phyloP scores from a whole-genome alignment of 2,888 invertebrate species.

The Eupeodes latifasciatus region DNA sequence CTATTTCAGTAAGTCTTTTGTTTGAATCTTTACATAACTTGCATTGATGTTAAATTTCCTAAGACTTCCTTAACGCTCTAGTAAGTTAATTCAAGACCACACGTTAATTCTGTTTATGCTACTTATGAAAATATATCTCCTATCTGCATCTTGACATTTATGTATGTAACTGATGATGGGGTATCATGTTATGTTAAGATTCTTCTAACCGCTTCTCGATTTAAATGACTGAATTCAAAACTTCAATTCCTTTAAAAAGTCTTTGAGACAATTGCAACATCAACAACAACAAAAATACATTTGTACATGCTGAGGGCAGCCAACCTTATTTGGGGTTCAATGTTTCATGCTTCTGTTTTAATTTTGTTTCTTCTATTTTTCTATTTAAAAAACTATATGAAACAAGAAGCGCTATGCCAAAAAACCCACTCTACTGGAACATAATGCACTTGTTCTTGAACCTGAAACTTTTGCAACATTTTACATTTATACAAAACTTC shows the following conservation, averaged over 20 bases:
- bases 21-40: background rate
- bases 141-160: conserved; percentile 11
- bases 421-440: conserved; percentile 68
- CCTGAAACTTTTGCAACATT: conserved; percentile 68
- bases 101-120: background rate
- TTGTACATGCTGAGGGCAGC: background rate
- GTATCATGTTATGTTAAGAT: conserved; percentile 25
- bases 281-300: conserved; percentile 37
- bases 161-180: background rate
- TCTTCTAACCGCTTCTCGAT: conserved; percentile 56
- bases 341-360: conserved; percentile 15
- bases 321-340: conserved; percentile 35
- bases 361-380: background rate
- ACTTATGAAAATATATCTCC: too few species aligned
- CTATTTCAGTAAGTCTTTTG: conserved; percentile 19
- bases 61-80: conserved; percentile 30
- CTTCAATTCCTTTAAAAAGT: conserved; percentile 61
- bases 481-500: background rate
- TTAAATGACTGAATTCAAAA: conserved; percentile 60
- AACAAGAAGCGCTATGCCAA: conserved; percentile 58
- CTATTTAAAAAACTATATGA: background rate
- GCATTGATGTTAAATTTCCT: background rate
- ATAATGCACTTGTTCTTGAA: conserved; percentile 74
- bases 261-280: conserved; percentile 16
- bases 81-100: conserved; percentile 17